Conservation (phyloP, 2,113 vertebrate species). For the Pterophyllum scalare region DNA sequence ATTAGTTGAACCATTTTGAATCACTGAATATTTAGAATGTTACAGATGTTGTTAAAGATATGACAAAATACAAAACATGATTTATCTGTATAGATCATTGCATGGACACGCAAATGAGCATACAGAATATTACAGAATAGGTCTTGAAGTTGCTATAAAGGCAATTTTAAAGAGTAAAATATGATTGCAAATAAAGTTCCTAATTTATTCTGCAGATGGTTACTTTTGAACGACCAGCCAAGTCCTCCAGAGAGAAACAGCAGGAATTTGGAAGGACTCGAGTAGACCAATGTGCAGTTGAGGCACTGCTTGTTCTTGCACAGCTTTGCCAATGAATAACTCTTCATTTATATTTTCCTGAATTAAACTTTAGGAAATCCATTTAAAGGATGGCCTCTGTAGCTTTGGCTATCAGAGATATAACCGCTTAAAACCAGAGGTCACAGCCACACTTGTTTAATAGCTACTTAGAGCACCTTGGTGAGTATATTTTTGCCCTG, state of each 20-base stretch:
- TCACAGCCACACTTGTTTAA: conserved; percentile 76
- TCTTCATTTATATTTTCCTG: conserved; percentile 62
- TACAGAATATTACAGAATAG: neutral
- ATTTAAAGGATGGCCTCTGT: conserved; percentile 69
- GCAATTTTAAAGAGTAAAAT: neutral
- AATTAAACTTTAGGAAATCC: conserved; percentile 76
- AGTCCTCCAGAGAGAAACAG: neutral
- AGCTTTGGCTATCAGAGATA: conserved; percentile 66
- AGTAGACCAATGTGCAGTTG: conserved; percentile 15
- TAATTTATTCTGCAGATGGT: neutral
- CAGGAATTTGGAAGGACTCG: conserved; percentile 14
- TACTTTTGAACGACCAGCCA: conserved; percentile 6
- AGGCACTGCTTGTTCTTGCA: conserved; percentile 18
- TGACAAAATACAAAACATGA: neutral
- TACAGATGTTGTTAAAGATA: neutral
- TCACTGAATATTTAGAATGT: neutral
- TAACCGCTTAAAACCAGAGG: conserved; percentile 67
- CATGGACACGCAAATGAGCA: neutral
- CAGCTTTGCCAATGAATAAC: conserved; percentile 38
- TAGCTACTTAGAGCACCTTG: conserved; percentile 70
- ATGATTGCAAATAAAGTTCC: neutral
- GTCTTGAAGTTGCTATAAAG: neutral
- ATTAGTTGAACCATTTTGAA: neutral
- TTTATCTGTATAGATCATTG: neutral
- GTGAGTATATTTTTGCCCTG: conserved; percentile 72